These are phyloP conservation scores for Mactromeris polynyma DNA, from an alignment of 2,888 invertebrate genomes.

Conservation along the genomic window DNA sequence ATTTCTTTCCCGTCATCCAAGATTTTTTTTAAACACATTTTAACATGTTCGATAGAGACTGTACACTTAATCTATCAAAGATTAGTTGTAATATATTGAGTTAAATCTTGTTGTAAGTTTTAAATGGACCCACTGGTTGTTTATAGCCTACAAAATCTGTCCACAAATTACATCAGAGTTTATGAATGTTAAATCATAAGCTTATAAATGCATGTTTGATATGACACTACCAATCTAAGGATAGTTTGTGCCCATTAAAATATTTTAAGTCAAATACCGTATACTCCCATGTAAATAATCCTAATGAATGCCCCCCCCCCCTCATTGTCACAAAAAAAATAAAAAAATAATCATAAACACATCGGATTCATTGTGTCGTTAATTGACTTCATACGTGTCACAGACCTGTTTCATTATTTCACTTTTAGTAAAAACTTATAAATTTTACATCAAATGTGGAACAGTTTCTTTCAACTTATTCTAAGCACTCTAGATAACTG, in stretches of 20 bases:
- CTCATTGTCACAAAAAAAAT: no score
- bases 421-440: no score
- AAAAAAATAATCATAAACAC: no score
- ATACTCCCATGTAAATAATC: no score
- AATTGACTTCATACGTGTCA: no score
- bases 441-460: no score
- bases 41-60: not conserved
- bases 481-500: no score
- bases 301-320: no score
- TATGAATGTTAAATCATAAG: not conserved
- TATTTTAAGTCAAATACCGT: not conserved
- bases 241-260: not conserved
- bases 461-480: no score
- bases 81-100: not conserved
- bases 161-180: not conserved
- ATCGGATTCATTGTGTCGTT: no score
- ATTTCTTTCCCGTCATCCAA: no score
- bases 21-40: not conserved
- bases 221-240: not conserved
- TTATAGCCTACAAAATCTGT: not conserved
- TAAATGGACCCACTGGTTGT: not conserved
- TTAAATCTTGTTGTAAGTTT: not conserved
- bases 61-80: not conserved
- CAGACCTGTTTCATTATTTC: no score
- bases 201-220: slow-evolving; percentile 9